Conservation (phyloP, 2,888 invertebrate genomes). For the Leptura quadrifasciata region DNA sequence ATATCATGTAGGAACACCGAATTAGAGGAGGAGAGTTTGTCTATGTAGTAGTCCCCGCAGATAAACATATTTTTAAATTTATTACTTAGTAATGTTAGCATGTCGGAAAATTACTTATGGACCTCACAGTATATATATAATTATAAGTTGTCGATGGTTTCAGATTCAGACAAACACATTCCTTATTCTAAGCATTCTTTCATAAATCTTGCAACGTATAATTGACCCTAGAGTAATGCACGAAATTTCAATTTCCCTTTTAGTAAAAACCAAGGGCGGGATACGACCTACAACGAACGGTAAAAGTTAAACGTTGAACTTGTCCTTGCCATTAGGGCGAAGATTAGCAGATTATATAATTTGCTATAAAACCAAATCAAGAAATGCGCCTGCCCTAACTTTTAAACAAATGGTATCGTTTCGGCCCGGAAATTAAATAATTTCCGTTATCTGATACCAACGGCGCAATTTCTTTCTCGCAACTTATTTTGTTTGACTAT, state of each 20-base stretch:
- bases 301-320: not conserved
- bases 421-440: slow-evolving; percentile 64
- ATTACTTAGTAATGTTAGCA: too few species aligned
- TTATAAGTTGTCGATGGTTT: too few species aligned
- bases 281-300: not conserved
- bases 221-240: not conserved
- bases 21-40: too few species aligned
- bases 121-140: too few species aligned
- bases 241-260: not conserved
- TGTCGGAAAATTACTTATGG: too few species aligned
- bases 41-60: too few species aligned
- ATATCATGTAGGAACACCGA: too few species aligned
- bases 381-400: slow-evolving; percentile 52
- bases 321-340: slow-evolving; percentile 1
- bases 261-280: not conserved
- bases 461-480: slow-evolving; percentile 42
- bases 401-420: slow-evolving; percentile 59
- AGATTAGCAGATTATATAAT: slow-evolving; percentile 40
- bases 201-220: not conserved
- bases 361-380: slow-evolving; percentile 57
- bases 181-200: too few species aligned
- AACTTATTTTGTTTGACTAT: slow-evolving; percentile 36
- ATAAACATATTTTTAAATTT: too few species aligned
- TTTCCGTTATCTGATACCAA: slow-evolving; percentile 63
- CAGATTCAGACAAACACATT: too few species aligned